Conservation (phyloP, 2,888 invertebrate species). For the Caenorhabditis sp. region DNA sequence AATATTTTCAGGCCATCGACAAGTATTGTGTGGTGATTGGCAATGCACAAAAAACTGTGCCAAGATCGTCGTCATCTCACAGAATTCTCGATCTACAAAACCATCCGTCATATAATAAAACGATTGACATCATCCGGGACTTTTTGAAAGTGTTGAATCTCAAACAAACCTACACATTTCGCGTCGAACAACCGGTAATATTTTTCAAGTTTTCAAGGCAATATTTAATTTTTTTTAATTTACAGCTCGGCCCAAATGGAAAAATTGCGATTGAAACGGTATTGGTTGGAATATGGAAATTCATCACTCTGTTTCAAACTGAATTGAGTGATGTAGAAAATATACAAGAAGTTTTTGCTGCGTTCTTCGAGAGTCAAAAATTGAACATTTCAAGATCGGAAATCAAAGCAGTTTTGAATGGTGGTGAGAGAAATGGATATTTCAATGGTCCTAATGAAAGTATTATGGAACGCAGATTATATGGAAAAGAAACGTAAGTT, state of each 20-base stretch:
- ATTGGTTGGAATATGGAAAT: neutral
- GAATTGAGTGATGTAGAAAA: neutral
- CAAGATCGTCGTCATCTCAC: neutral
- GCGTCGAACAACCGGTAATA: neutral
- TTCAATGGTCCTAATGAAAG: neutral
- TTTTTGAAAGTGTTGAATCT: neutral
- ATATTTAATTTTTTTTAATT: too few relatives aligned
- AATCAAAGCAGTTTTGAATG: neutral
- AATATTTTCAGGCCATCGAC: slow-evolving; percentile 1
- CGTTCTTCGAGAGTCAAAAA: neutral
- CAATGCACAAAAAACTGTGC: neutral
- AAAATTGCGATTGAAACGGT: neutral
- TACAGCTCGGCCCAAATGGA: neutral
- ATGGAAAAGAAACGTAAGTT: neutral
- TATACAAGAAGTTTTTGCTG: neutral
- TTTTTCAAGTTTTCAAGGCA: too few relatives aligned
- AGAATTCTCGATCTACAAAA: neutral
- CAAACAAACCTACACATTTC: neutral
- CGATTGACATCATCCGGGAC: neutral
- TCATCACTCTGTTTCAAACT: neutral
- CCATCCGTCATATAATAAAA: neutral
- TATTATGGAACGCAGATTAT: neutral
- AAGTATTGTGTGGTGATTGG: neutral
- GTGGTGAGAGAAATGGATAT: neutral
- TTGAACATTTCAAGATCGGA: neutral